phyloP scores from a whole-genome alignment of 2,797 vertebrate species.

The Cheirogaleus major region DNA sequence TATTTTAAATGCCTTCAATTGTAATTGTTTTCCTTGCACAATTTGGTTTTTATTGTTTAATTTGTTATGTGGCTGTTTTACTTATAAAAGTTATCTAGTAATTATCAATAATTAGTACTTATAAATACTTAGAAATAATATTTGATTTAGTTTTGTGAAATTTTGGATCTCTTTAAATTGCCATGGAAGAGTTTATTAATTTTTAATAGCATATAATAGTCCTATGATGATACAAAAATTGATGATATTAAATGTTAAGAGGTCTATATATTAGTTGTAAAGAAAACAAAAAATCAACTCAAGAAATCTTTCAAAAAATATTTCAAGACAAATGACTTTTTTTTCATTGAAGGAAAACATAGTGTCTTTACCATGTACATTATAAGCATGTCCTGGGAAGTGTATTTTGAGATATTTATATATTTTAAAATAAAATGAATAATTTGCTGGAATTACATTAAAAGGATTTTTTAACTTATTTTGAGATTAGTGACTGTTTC shows the following conservation, averaged over 20 bases:
- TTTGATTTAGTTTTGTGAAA: not conserved
- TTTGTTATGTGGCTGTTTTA: not conserved
- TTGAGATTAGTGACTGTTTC: conserved; percentile 53
- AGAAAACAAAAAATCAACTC: not conserved
- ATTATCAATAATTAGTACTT: not conserved
- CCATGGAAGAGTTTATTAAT: not conserved
- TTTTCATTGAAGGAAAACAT: conserved; percentile 41
- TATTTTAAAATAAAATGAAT: conserved; percentile 56
- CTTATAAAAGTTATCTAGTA: not conserved
- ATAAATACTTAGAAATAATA: conserved; percentile 5
- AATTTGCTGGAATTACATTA: not conserved
- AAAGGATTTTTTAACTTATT: conserved; percentile 31
- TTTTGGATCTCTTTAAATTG: not conserved
- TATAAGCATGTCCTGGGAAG: conserved; percentile 50
- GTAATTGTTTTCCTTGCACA: not conserved
- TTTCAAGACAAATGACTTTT: conserved; percentile 41
- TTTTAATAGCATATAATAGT: not conserved
- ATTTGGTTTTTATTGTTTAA: not conserved
- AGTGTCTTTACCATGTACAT: not conserved
- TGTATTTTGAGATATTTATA: conserved; percentile 60
- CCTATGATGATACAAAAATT: not conserved
- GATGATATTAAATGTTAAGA: conserved; percentile 30
- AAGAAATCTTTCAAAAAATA: conserved; percentile 17
- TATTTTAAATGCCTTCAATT: not conserved
- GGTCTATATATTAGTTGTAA: not conserved